Percentiles rank a stretch among this genome's conserved stretches.
Conservation (phyloP, 2,888 invertebrate species). For the Trissolcus japonicus region DNA sequence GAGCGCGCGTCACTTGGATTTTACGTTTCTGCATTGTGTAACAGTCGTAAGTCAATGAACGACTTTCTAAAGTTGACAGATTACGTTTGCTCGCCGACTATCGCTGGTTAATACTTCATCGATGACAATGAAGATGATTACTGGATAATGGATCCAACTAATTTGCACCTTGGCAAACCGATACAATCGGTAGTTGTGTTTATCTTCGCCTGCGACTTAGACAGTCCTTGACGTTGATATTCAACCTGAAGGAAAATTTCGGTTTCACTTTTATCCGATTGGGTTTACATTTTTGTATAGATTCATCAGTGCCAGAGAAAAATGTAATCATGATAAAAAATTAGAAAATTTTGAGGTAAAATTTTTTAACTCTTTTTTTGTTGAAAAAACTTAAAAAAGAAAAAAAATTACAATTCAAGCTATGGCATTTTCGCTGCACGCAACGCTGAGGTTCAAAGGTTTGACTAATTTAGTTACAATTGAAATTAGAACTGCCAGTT, state of each 20-base stretch:
- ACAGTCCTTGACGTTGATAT: not conserved
- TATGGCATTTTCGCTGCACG: not conserved
- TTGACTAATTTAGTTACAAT: not conserved
- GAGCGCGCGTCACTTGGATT: slow-evolving; percentile 28
- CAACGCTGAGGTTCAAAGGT: not conserved
- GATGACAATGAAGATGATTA: slow-evolving; percentile 48
- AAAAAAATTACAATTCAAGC: too few relatives aligned
- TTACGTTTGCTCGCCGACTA: slow-evolving; percentile 33
- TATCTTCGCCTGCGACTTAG: not conserved
- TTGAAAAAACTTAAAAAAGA: too few relatives aligned
- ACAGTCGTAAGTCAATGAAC: slow-evolving; percentile 53
- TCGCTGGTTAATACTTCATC: slow-evolving; percentile 34
- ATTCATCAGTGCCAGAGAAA: too few relatives aligned
- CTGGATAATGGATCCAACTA: slow-evolving; percentile 19
- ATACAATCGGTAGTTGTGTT: not conserved
- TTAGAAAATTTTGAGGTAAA: too few relatives aligned
- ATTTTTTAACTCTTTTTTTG: too few relatives aligned
- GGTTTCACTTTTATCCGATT: not conserved
- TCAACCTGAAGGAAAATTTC: not conserved
- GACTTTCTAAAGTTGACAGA: slow-evolving; percentile 57
- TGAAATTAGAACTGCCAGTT: slow-evolving; percentile 3
- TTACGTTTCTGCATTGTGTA: slow-evolving; percentile 56
- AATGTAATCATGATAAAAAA: too few relatives aligned
- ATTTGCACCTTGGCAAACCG: slow-evolving; percentile 25
- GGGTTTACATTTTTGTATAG: not conserved